Base-by-base conservation (phyloP, 2,113 vertebrate species). In the Prietella phreatophila region DNA sequence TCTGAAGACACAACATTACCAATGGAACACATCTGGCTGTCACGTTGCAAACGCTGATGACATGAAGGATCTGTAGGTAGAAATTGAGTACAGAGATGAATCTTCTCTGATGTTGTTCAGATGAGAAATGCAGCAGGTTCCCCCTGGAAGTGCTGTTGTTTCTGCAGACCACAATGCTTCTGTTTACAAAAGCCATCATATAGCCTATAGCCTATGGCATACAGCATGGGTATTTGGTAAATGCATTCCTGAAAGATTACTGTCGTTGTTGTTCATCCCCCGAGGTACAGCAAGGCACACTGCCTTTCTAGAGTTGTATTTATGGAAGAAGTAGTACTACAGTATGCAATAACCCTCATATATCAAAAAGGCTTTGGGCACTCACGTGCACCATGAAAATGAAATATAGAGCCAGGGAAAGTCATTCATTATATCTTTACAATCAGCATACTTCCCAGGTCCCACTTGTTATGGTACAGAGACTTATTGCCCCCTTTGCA, bases 11-110 rank as follows among this genome's bases (percentile, higher is more conserved):
- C 96, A 97, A 97, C 96, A 97, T 36, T 58, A 58, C 8, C 79
- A 58, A 11, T 89, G 95, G 91, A 84, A 89, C 94, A 96, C 97
- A 97, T 97, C 97, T 99, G 97, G 95, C 95, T 96, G 96, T 94
- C 96, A 94, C 93, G 94, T 96, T 96, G 15, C 50, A 84, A 86
- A 89, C 90, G 17, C 63, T 82, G 73, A 91, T 91, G 89, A 89
- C 90, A 85, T 88, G 90, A 86, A 63, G 30, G n/a, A 33, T 39
- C 20, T 22, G n/a, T 81, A 11, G 25, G 55, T 82, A 22, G 80
- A 61, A 60, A 42, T n/a, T 11, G 39, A 14, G 11, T 81, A 5
- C 22, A 73, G 30, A 8, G 75, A 80, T 67, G 4, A 47, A 30
- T 7, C 27, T 47, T 79, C 36, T 22, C 13, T 39, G 33, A 69